These are phyloP conservation scores for Cremastobaeus sp. DNA, from an alignment of 2,888 invertebrate species.

Conservation along the genomic window DNA sequence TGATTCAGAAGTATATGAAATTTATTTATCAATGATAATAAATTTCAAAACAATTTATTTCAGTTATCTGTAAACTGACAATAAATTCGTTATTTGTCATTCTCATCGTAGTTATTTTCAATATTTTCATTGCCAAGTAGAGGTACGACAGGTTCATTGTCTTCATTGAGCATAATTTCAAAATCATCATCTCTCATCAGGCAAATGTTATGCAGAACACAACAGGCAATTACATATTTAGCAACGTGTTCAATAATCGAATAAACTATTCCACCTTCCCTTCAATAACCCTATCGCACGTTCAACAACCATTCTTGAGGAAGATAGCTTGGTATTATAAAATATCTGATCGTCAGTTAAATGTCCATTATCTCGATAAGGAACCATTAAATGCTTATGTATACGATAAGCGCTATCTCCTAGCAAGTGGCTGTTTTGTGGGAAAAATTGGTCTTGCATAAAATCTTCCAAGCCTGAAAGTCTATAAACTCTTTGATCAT, in stretches of 20 bases:
- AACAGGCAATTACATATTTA: slow-evolving; percentile 5
- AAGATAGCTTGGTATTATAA: slow-evolving; percentile 39
- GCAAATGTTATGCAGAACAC: no score
- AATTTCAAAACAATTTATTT: no score
- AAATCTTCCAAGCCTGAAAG: slow-evolving; percentile 38
- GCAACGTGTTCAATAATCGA: neutral
- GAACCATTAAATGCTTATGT: slow-evolving; percentile 49
- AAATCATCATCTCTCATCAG: no score
- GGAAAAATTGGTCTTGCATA: slow-evolving; percentile 28
- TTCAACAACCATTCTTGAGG: slow-evolving; percentile 39
- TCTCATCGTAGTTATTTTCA: no score
- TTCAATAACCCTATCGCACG: slow-evolving; percentile 21
- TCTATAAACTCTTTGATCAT: slow-evolving; percentile 46
- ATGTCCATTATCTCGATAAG: slow-evolving; percentile 51
- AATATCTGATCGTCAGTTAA: slow-evolving; percentile 28
- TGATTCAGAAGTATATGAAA: no score
- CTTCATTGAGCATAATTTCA: no score
- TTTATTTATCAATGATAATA: no score
- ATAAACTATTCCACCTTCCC: neutral
- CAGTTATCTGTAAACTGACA: no score
- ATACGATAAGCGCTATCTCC: slow-evolving; percentile 49
- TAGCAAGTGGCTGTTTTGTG: slow-evolving; percentile 35
- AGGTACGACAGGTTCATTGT: no score
- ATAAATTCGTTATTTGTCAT: no score
- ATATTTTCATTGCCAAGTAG: no score